A percentile compares a stretch with the other conserved stretches of the same genome.
These are phyloP conservation scores for Delichon dasypus DNA, from an alignment of 2,797 vertebrate species.

Conservation along the genomic window DNA sequence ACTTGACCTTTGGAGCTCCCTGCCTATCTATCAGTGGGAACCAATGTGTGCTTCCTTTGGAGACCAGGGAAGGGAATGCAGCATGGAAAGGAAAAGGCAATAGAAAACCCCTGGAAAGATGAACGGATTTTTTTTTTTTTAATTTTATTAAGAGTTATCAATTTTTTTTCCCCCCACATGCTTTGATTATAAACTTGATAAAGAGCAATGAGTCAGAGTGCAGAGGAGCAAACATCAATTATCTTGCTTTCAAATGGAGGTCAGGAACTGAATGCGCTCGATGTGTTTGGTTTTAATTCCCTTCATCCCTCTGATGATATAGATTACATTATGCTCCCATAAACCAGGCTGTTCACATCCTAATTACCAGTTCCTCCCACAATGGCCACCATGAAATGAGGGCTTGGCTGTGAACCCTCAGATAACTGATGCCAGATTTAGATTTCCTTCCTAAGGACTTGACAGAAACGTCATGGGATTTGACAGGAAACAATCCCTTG, in stretches of 20 bases:
- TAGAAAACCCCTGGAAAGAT: background rate
- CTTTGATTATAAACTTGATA: slow-evolving; percentile 3
- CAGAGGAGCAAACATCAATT: slow-evolving; percentile 18
- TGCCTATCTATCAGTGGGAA: slow-evolving; percentile 10
- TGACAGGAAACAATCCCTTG: background rate
- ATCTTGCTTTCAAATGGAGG: background rate
- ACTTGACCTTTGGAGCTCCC: background rate
- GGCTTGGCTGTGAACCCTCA: background rate
- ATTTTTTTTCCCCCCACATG: background rate
- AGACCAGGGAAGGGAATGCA: background rate
- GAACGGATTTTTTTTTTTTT: background rate
- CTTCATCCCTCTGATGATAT: background rate
- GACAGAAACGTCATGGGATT: background rate
- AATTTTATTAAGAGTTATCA: background rate
- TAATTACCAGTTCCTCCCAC: background rate
- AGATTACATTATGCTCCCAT: background rate
- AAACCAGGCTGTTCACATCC: background rate
- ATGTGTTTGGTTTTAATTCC: slow-evolving; percentile 44
- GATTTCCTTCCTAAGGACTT: background rate
- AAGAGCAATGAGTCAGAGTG: background rate
- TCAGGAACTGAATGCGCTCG: background rate
- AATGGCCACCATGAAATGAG: background rate
- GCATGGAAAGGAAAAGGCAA: background rate
- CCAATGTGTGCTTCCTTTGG: slow-evolving; percentile 12
- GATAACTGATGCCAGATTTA: background rate